Evolutionary conservation across 2,888 invertebrate genomes (phyloP), one percentile per base, ranked within the genome.

Genomic region (Crioceris asparagi): DNA sequence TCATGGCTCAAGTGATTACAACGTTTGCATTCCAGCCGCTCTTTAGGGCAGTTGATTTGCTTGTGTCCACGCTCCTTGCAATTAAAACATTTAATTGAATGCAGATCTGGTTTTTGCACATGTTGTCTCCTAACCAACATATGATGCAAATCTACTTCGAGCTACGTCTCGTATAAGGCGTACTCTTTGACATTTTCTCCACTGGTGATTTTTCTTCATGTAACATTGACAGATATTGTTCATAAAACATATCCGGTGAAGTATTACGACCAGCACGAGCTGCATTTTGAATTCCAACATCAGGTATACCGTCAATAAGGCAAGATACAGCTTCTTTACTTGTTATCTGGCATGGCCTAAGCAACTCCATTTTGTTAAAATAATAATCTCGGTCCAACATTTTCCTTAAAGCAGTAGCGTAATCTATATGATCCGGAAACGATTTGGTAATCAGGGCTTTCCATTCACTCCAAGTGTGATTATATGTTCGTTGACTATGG

Each of bases 361-460:
- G 12, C 3, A 49, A n/a, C 29, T 43, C 45, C 41, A 51, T 48
- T 23, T 51, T 50, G 1, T 23, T 27, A 36, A 47, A 51, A 36
- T 50, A 50, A 32, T 50, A 50, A 6, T 4, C 7, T 17, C 49
- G 23, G 14, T 36, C 29, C 6, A 48, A 19, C 43, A 48, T 43
- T 27, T 38, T 40, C 25, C 40, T 15, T 16, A 48, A 25, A 3
- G 27, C 21, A n/a, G 14, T 31, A 2, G 43, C 43, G 31, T 35
- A 48, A 30, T 47, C 47, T 7, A 33, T 25, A 35, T 44, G 39
- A 15, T 47, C 41, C 2, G 46, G 42, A 31, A 50, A 47, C 3
- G 48, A 35, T 37, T 39, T 49, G 1, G 12, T 32, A 11, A 49
- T 32, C 11, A 47, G 7, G 6, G 7, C 25, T 26, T 48, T 49